Percentiles rank a stretch among this genome's conserved stretches.
Evolutionary conservation across 2,888 invertebrate species (phyloP).

Genomic region (Serrognathus titanus): DNA sequence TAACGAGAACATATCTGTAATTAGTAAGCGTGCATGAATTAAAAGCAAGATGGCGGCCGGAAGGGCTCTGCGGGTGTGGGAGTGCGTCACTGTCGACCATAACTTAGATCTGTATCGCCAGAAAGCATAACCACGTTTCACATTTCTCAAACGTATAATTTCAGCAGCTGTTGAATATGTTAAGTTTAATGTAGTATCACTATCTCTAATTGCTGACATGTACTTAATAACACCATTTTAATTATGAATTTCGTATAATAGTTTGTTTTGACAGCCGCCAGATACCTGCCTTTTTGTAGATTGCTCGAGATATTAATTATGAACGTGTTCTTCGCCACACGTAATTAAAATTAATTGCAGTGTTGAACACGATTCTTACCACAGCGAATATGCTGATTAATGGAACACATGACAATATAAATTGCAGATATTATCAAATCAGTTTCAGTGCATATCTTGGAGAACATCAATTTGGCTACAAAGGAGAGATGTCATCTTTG

Average conservation of each 20-base stretch:
- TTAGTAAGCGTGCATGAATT: conserved; percentile 39
- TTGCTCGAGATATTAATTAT: neutral
- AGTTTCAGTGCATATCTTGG: too few relatives aligned
- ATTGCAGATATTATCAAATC: too few relatives aligned
- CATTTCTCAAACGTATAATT: conserved; percentile 46
- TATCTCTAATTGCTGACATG: conserved; percentile 41
- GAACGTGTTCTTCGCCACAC: neutral
- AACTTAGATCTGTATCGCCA: conserved; percentile 47
- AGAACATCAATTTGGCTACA: too few relatives aligned
- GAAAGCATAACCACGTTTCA: conserved; percentile 43
- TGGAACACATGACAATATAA: neutral
- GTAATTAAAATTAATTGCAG: neutral
- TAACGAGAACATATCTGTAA: conserved; percentile 34
- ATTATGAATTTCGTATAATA: conserved; percentile 33
- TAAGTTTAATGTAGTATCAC: conserved; percentile 38
- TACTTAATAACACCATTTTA: conserved; percentile 43
- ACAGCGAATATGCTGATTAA: neutral
- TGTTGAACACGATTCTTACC: neutral
- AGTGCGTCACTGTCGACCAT: conserved; percentile 46
- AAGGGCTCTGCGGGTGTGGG: conserved; percentile 47
- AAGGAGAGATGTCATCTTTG: too few relatives aligned
- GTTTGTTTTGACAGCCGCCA: conserved; percentile 41
- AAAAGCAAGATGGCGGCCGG: conserved; percentile 47
- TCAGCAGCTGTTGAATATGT: conserved; percentile 47
- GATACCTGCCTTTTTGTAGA: neutral